A percentile compares a stretch with the other conserved stretches of the same genome.
phyloP scores from a whole-genome alignment of 2,797 vertebrate genomes.

The Clarias pachynema region DNA sequence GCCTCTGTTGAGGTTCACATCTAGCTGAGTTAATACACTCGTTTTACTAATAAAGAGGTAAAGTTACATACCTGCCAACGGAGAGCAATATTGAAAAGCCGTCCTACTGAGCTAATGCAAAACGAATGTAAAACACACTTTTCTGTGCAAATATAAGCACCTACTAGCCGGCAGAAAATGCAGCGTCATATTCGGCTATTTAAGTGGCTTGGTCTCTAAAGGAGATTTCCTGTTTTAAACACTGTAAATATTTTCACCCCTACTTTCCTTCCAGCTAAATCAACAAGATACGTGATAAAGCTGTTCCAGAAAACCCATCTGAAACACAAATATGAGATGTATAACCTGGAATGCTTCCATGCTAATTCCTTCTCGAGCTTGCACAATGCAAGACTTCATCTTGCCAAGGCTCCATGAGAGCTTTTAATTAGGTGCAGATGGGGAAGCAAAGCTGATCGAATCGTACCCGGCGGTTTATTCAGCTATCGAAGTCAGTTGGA shows the following conservation, averaged over 20 bases:
- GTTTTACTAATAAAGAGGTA: background rate
- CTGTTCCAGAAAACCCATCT: background rate
- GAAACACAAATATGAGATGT: conserved; percentile 1
- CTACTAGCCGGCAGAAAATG: background rate
- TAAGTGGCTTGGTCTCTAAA: background rate
- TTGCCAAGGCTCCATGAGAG: background rate
- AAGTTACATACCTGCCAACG: background rate
- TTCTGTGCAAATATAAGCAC: background rate
- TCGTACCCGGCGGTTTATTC: background rate
- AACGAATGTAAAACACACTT: background rate
- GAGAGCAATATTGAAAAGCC: background rate
- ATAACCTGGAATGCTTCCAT: conserved; percentile 4
- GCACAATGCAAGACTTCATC: background rate
- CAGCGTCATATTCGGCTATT: background rate
- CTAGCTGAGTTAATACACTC: background rate
- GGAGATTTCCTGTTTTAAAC: background rate
- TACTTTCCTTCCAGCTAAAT: background rate
- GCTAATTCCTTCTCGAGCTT: conserved; percentile 9
- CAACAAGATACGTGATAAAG: conserved; percentile 25
- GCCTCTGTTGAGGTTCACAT: background rate
- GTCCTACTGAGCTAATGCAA: background rate
- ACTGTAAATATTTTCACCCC: background rate
- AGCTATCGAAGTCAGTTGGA: background rate
- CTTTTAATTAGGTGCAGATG: conserved; percentile 14
- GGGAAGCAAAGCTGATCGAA: background rate